These are phyloP conservation scores for Prunella fulvescens DNA, from an alignment of 2,113 vertebrate species.

Conservation along the genomic window DNA sequence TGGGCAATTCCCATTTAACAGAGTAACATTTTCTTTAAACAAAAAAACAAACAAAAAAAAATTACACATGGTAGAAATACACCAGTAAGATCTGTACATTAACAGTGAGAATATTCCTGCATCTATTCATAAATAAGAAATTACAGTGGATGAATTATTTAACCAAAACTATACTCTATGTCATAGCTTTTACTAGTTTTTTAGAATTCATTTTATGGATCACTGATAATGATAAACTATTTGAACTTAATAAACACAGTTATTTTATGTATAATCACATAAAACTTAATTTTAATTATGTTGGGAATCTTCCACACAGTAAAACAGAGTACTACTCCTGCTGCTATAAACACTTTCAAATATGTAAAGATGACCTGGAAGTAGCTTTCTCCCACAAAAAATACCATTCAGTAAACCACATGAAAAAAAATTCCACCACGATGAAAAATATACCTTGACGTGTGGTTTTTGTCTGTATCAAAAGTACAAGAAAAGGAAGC, in stretches of 20 bases:
- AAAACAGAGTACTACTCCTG: background rate
- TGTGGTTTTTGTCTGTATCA: background rate
- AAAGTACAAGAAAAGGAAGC: background rate
- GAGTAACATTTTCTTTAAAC: background rate
- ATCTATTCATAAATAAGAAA: background rate
- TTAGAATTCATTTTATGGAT: background rate
- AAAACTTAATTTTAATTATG: background rate
- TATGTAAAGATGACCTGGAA: background rate
- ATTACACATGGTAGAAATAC: background rate
- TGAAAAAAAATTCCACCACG: background rate
- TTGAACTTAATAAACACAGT: background rate
- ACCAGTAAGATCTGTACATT: background rate
- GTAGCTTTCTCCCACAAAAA: background rate
- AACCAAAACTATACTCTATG: background rate
- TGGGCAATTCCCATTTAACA: constrained; percentile 74
- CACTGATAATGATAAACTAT: background rate
- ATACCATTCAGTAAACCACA: background rate
- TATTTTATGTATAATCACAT: background rate
- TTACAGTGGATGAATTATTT: background rate
- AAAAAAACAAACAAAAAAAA: too few species aligned
- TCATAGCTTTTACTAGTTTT: background rate
- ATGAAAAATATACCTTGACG: background rate
- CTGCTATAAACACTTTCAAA: background rate
- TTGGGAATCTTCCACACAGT: background rate
- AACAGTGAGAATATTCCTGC: background rate